A percentile compares a stretch with the other conserved stretches of the same genome.
Evolutionary conservation across 2,888 invertebrate genomes (phyloP).

Genomic region (Cephus rjabovi): DNA sequence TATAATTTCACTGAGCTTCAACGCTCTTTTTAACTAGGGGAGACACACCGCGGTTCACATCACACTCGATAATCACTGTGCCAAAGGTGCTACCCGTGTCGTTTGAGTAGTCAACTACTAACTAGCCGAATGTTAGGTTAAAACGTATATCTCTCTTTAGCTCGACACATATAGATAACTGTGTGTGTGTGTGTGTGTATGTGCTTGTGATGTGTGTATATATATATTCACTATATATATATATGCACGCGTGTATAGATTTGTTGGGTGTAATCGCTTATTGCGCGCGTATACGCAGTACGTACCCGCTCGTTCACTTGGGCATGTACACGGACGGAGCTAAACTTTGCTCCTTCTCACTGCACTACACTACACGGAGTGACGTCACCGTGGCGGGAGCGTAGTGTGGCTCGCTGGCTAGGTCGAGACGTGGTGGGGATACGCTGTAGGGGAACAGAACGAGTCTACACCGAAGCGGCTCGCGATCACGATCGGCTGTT

Average conservation of each 20-base stretch:
- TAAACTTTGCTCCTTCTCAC: constrained; percentile 64
- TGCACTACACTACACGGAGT: constrained; percentile 67
- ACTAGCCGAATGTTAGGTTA: not conserved
- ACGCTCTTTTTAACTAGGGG: not conserved
- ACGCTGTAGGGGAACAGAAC: constrained; percentile 55
- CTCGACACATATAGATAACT: not conserved
- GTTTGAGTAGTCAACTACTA: not conserved
- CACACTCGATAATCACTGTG: not conserved
- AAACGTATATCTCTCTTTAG: not conserved
- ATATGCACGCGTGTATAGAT: not conserved
- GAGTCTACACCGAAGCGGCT: constrained; percentile 51
- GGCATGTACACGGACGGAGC: constrained; percentile 60
- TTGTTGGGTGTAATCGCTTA: constrained; percentile 9
- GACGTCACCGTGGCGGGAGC: constrained; percentile 68
- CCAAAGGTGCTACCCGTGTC: not conserved
- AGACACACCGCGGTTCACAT: not conserved
- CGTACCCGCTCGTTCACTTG: constrained; percentile 39
- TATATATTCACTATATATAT: constrained; percentile 4
- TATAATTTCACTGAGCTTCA: not conserved
- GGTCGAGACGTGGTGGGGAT: constrained; percentile 43
- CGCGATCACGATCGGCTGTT: constrained; percentile 25
- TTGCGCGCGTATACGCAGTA: constrained; percentile 16
- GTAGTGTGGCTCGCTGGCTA: constrained; percentile 62
- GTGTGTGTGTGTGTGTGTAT: not conserved
- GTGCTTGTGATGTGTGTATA: not conserved